phyloP scores from a whole-genome alignment of 2,888 invertebrate species.

The Diachrysia chrysitis region DNA sequence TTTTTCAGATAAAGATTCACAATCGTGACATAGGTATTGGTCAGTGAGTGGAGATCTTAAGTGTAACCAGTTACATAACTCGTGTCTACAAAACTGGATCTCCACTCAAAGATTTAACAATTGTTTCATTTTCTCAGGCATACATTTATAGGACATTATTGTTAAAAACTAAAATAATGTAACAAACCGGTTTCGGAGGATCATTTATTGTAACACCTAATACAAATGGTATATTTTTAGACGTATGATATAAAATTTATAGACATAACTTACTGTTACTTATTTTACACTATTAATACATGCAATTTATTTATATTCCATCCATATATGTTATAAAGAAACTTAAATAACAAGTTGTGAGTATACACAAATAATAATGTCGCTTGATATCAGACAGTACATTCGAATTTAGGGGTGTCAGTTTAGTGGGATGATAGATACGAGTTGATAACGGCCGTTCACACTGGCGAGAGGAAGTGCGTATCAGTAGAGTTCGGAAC shows the following conservation, averaged over 20 bases:
- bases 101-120: not conserved
- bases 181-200: no score
- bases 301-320: no score
- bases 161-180: no score
- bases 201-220: no score
- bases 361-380: conserved; percentile 32
- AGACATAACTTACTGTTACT: no score
- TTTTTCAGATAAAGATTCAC: not conserved
- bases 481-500: conserved; percentile 64
- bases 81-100: not conserved
- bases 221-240: no score
- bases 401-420: conserved; percentile 67
- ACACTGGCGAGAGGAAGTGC: conserved; percentile 74
- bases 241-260: no score
- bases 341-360: not conserved
- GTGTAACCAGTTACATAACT: not conserved
- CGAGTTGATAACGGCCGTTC: conserved; percentile 78
- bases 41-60: not conserved
- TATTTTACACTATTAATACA: no score
- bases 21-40: not conserved
- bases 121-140: not conserved
- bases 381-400: conserved; percentile 48
- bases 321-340: not conserved
- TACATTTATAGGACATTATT: no score
- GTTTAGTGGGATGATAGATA: conserved; percentile 67